Base-by-base conservation (phyloP, 2,797 vertebrate genomes). In the Phaenicophaeus curvirostris region DNA sequence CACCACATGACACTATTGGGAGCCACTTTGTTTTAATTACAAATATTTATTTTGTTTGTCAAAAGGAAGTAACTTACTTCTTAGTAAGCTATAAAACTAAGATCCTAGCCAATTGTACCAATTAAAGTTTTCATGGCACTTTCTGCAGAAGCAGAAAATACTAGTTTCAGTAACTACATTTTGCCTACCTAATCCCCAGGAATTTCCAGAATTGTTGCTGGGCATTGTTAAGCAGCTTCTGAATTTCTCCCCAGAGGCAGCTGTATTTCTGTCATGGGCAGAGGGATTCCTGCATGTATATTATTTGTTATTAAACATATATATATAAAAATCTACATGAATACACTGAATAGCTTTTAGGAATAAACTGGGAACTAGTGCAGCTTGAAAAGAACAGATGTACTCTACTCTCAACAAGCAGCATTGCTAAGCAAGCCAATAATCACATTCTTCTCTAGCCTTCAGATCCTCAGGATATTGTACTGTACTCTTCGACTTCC, bases 241-340 rank as follows among this genome's bases (percentile, higher is more conserved):
- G 96, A 80, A 97, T 97, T 96, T 96, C 91, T 97, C 95, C 94
- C 95, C 96, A 96, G 91, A 96, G 94, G 95, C 93, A 96, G 94
- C 83, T 97, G 93, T 93, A 96, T 96, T 97, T 97, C 96, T 97
- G 95, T 96, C 93, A 96, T 96, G 95, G 95, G 96, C 95, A 96
- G 95, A 97, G 91, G 95, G 87, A 96, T 87, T 97, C 95, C 93
- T 96, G 95, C 80, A 0, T 97, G 85, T 95, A 97, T 94, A 96
- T 97, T 96, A 94, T 93, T 96, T 85, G 91, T 95, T 90, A 95
- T 95, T 94, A 97, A 93, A 96, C 95, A 96, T 61, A 82, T 53
- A 28, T 46, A 44, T 35, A 50, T 53, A 67, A 50, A 72, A 53
- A 85, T 81, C 87, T 93, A 96, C 79, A 93, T 33, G 74, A 95